Evolutionary conservation across 2,113 vertebrate species (phyloP).

Genomic region (Boleophthalmus pectinirostris): DNA sequence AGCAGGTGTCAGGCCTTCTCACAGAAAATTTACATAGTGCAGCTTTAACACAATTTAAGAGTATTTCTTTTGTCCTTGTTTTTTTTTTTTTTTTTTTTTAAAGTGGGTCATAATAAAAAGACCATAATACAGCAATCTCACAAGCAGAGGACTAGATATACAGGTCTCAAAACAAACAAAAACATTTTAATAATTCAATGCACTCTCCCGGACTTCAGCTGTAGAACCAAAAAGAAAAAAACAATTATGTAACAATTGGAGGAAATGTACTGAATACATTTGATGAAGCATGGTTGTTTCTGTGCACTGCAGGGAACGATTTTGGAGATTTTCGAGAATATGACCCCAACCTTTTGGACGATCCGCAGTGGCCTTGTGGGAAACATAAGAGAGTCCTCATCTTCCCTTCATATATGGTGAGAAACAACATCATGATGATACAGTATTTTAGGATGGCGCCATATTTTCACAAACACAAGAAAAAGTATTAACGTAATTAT

Average conservation of each 20-base stretch:
- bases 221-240: background rate
- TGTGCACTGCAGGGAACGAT: slow-evolving; percentile 84
- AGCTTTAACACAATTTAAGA: background rate
- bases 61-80: too few species aligned
- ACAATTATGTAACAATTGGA: background rate
- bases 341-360: slow-evolving; percentile 95
- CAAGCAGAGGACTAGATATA: background rate
- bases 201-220: background rate
- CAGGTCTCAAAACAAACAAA: background rate
- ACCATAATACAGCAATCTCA: background rate
- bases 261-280: background rate
- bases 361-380: slow-evolving; percentile 98
- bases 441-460: slow-evolving; percentile 32
- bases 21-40: too few species aligned
- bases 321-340: slow-evolving; percentile 90
- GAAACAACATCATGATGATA: slow-evolving; percentile 36
- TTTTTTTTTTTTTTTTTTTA: background rate
- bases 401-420: slow-evolving; percentile 98
- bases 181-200: background rate
- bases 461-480: slow-evolving; percentile 13
- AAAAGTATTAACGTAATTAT: background rate
- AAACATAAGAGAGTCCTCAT: slow-evolving; percentile 98
- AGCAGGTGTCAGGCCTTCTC: too few species aligned
- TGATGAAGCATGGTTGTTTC: slow-evolving; percentile 21
- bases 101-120: background rate